A percentile compares a stretch with the other conserved stretches of the same genome.
These are phyloP conservation scores for Grantiella picta DNA, from an alignment of 2,113 vertebrate species.

Conservation along the genomic window DNA sequence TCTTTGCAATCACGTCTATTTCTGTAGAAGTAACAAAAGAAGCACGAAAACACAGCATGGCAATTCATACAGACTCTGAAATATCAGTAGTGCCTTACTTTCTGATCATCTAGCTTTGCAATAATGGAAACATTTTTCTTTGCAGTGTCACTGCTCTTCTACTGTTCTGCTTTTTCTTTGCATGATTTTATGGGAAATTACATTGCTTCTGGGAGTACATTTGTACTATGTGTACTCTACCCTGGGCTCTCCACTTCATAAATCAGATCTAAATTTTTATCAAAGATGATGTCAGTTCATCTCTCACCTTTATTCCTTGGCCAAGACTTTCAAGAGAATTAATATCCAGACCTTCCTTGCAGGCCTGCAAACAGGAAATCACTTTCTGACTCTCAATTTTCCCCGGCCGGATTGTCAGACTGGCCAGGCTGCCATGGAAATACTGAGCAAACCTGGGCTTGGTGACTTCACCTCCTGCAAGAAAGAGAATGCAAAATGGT, in stretches of 20 bases:
- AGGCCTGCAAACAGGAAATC: slow-evolving; percentile 96
- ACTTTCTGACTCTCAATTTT: slow-evolving; percentile 96
- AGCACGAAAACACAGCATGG: neutral
- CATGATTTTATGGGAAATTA: slow-evolving; percentile 25
- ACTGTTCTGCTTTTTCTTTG: neutral
- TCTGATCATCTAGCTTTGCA: neutral
- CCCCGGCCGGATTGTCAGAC: slow-evolving; percentile 92
- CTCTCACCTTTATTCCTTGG: slow-evolving; percentile 90
- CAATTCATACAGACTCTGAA: neutral
- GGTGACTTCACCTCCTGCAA: slow-evolving; percentile 89
- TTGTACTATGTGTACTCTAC: neutral
- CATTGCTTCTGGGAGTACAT: neutral
- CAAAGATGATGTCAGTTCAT: slow-evolving; percentile 10
- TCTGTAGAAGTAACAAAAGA: neutral
- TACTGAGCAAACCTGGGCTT: slow-evolving; percentile 94
- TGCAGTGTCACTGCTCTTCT: neutral
- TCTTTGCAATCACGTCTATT: neutral
- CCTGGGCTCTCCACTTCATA: slow-evolving; percentile 21
- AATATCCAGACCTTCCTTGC: slow-evolving; percentile 97
- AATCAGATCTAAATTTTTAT: slow-evolving; percentile 43
- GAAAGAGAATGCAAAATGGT: neutral
- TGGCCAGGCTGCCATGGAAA: slow-evolving; percentile 93
- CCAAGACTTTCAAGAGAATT: slow-evolving; percentile 92
- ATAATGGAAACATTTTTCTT: neutral
- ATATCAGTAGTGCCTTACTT: neutral